Evolutionary conservation across 2,888 invertebrate species (phyloP).

Genomic region (Eudasyphora cyanicolor): DNA sequence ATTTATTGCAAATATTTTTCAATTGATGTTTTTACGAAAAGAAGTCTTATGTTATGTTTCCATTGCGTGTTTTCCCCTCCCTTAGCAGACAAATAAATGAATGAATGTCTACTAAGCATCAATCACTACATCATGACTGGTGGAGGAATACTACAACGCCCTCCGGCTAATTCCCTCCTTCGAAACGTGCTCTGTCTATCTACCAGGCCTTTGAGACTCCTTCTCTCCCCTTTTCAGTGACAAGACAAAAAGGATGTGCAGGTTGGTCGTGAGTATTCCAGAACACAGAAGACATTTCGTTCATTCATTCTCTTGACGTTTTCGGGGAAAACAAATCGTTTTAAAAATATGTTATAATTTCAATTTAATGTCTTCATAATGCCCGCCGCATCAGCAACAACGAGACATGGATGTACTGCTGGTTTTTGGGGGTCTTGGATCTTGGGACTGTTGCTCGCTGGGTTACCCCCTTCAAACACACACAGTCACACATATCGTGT

Average conservation of each 20-base stretch:
- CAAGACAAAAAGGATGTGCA: not conserved
- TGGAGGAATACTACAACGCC: conserved; percentile 6
- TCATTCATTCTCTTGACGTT: not conserved
- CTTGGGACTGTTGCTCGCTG: conserved; percentile 5
- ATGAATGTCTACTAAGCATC: conserved; percentile 10
- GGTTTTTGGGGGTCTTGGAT: not conserved
- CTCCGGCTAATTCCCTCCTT: not conserved
- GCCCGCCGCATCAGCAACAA: not conserved
- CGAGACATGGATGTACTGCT: not conserved
- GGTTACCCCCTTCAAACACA: conserved; percentile 22
- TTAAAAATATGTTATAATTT: conserved; percentile 58
- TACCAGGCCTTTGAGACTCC: too few species aligned
- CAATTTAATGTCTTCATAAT: conserved; percentile 62
- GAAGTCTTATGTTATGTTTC: too few species aligned
- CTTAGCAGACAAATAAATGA: too few species aligned
- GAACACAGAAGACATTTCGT: not conserved
- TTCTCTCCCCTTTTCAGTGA: not conserved
- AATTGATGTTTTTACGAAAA: too few species aligned
- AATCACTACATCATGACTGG: conserved; percentile 12
- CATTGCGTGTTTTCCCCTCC: too few species aligned
- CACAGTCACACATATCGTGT: too few species aligned
- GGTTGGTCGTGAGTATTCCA: not conserved
- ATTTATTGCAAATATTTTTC: too few species aligned
- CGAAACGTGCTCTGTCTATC: not conserved
- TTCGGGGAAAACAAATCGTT: conserved; percentile 45